Evolutionary conservation across 2,113 vertebrate species (phyloP), one percentile per base, ranked within the genome.

Genomic region (Cottus gobio): DNA sequence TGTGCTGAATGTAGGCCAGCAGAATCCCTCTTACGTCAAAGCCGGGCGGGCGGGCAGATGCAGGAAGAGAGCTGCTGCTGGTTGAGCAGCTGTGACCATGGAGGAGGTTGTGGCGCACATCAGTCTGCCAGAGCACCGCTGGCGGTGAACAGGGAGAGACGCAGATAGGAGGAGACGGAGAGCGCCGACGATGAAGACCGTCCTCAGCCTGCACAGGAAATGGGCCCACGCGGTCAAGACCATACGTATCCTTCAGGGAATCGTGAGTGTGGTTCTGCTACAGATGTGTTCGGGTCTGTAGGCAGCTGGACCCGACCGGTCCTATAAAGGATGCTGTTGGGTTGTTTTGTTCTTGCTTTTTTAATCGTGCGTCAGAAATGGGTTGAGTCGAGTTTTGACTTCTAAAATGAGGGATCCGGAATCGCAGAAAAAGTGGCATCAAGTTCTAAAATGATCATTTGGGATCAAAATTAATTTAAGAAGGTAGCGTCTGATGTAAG

Each of bases 1-100:
- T 97, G 95, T 92, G 20, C 85, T 91, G 94, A 96, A 97, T 98
- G 96, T 98, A 98, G 97, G 96, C 94, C 97, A 97, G 95, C 96
- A 95, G 96, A 96, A 94, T 95, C 95, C 92, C 94, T 94, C 94
- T 97, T 97, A 96, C 92, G 93, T 97, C 97, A 97, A 96, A 82
- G 5, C 77, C 85, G 78, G 7, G 77, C 88, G 77, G 88, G 91
- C 89, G 78, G 86, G 91, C 92, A 91, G 91, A 91, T 90, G 90
- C 80, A 79, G 89, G 86, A 77, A 72, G 93, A 94, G 87, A 87
- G 90, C 86, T 85, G 90, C 79, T 89, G 88, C 80, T 89, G 87
- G 84, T 84, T 76, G 85, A 90, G 87, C 92, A 91, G 92, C 87
- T 93, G 91, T 91, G 91, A 73, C 70, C 89, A 93, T 95, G 92